phyloP scores from a whole-genome alignment of 2,797 vertebrate species.

The Pseudochaenichthys georgianus region DNA sequence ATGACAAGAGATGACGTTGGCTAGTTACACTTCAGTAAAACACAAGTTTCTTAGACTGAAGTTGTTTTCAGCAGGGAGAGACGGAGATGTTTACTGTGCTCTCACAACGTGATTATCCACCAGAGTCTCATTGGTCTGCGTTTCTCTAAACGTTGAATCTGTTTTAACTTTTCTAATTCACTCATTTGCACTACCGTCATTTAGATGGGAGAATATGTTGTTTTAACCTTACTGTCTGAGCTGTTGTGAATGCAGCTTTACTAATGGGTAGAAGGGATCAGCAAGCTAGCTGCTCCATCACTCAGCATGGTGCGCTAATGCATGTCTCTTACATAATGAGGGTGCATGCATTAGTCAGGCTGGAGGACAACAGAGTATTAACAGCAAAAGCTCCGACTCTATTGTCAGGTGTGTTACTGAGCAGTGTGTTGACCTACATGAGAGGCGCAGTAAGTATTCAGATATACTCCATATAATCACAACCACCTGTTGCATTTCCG shows the following conservation, averaged over 20 bases:
- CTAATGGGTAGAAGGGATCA: slow-evolving; percentile 30
- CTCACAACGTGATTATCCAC: no score
- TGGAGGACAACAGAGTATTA: slow-evolving; percentile 63
- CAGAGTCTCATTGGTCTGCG: no score
- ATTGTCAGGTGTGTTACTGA: slow-evolving; percentile 36
- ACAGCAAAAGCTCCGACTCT: slow-evolving; percentile 28
- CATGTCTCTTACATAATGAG: slow-evolving; percentile 32
- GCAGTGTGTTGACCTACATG: slow-evolving; percentile 46
- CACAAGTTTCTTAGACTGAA: no score
- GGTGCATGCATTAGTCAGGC: slow-evolving; percentile 41
- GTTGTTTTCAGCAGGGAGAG: no score
- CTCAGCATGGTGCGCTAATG: slow-evolving; percentile 5
- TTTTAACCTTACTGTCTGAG: no score
- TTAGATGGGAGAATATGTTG: no score
- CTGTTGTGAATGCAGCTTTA: not conserved
- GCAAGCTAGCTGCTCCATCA: slow-evolving; percentile 17
- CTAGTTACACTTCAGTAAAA: no score
- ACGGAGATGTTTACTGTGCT: no score
- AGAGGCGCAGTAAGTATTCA: not conserved
- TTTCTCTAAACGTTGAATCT: no score
- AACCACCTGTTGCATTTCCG: not conserved
- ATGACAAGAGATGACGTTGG: no score
- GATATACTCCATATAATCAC: not conserved
- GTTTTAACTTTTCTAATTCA: no score
- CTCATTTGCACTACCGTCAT: no score